Evolutionary conservation across 2,888 invertebrate species (phyloP).

Genomic region (Ptychoptera albimana): DNA sequence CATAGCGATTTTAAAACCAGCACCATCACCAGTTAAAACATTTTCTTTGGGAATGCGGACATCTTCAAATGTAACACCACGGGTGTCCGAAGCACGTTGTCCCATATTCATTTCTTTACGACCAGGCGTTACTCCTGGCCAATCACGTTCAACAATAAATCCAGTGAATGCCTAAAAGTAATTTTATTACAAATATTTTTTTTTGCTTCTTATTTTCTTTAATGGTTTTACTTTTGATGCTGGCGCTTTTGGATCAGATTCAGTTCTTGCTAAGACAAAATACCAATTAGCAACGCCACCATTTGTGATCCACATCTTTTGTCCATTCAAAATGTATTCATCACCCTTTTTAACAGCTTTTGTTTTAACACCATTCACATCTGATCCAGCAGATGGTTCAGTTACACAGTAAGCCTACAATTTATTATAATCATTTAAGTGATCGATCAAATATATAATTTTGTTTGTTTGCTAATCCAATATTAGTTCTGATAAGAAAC

Average conservation of each 20-base stretch:
- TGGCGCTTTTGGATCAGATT: constrained; percentile 72
- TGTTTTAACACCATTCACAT: constrained; percentile 75
- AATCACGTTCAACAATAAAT: constrained; percentile 53
- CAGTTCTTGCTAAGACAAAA: constrained; percentile 76
- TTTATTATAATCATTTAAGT: constrained; percentile 7
- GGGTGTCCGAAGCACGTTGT: constrained; percentile 53
- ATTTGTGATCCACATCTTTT: constrained; percentile 97
- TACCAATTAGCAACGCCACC: constrained; percentile 87
- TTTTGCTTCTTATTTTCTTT: too few relatives aligned
- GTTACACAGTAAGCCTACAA: constrained; percentile 77
- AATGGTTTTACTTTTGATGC: constrained; percentile 39
- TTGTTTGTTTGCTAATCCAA: constrained; percentile 13
- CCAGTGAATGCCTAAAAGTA: constrained; percentile 46
- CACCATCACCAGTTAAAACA: constrained; percentile 46
- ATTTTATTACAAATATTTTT: constrained; percentile 8
- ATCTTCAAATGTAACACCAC: constrained; percentile 59
- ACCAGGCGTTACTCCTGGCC: constrained; percentile 46
- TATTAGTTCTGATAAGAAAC: neutral
- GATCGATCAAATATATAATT: constrained; percentile 20
- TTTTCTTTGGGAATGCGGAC: constrained; percentile 56
- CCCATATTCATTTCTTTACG: constrained; percentile 59
- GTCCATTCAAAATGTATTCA: constrained; percentile 76
- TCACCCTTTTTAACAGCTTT: constrained; percentile 79
- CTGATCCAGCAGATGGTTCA: constrained; percentile 84
- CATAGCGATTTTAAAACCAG: constrained; percentile 62